phyloP scores from a whole-genome alignment of 2,888 invertebrate species.

The Cerceris ruficornis region DNA sequence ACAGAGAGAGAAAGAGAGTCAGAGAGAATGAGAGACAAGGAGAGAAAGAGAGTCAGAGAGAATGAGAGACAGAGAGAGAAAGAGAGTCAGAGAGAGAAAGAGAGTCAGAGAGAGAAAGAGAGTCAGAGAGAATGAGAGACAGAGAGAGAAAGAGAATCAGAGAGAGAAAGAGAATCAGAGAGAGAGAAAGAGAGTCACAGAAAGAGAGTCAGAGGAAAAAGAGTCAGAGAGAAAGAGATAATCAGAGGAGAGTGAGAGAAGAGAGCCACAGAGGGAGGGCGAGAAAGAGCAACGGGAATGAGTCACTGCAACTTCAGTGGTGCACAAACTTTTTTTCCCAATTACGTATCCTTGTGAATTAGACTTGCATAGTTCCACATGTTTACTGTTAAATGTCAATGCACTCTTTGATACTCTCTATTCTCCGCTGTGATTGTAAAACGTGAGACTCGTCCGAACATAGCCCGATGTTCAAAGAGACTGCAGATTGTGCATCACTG shows the following conservation, averaged over 20 bases:
- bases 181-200: neutral
- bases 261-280: slow-evolving; percentile 14
- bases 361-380: neutral
- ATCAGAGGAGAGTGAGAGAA: no score
- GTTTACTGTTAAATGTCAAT: neutral
- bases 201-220: neutral
- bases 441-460: neutral
- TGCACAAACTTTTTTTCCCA: slow-evolving; percentile 37
- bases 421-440: neutral
- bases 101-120: neutral
- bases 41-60: slow-evolving; percentile 15
- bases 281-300: slow-evolving; percentile 31
- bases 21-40: no score
- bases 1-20: slow-evolving; percentile 17
- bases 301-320: slow-evolving; percentile 43
- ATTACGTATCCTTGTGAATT: neutral
- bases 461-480: neutral
- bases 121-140: slow-evolving; percentile 21
- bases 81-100: neutral
- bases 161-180: neutral
- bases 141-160: slow-evolving; percentile 19
- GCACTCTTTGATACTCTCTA: neutral
- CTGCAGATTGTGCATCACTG: slow-evolving; percentile 36
- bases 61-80: slow-evolving; percentile 24
- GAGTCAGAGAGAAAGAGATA: neutral